These are phyloP conservation scores for Nestor notabilis DNA, from an alignment of 2,113 vertebrate genomes.

Conservation along the genomic window DNA sequence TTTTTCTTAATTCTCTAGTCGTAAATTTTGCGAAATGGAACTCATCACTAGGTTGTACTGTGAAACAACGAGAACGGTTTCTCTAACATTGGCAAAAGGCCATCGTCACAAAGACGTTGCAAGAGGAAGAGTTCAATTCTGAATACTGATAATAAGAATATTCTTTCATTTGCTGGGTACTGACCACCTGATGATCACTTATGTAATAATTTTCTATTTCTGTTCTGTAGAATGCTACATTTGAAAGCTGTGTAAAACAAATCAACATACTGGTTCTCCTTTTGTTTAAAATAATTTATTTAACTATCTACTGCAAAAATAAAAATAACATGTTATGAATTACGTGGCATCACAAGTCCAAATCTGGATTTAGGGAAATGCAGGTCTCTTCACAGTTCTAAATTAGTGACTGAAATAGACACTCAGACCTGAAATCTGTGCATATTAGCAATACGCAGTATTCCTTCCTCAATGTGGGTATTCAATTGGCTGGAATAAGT, in stretches of 20 bases:
- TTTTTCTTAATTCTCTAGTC: neutral
- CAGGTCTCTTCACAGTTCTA: neutral
- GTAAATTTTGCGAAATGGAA: neutral
- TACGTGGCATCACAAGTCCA: neutral
- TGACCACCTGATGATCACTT: neutral
- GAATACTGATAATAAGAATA: neutral
- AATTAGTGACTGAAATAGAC: neutral
- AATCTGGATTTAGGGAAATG: neutral
- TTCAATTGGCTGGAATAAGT: constrained; percentile 21
- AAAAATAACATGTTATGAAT: neutral
- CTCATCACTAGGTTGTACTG: neutral
- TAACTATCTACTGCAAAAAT: neutral
- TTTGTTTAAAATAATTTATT: neutral
- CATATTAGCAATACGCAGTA: neutral
- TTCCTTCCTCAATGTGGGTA: neutral
- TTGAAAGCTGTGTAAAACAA: neutral
- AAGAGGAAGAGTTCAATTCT: neutral
- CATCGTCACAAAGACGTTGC: neutral
- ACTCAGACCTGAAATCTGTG: neutral
- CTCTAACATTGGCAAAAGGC: neutral
- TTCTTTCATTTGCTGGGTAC: neutral
- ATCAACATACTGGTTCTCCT: neutral
- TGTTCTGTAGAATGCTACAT: neutral
- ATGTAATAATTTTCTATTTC: neutral
- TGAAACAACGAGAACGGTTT: neutral